Base-by-base conservation (phyloP, 2,797 vertebrate genomes). In the Mastacembelus armatus region DNA sequence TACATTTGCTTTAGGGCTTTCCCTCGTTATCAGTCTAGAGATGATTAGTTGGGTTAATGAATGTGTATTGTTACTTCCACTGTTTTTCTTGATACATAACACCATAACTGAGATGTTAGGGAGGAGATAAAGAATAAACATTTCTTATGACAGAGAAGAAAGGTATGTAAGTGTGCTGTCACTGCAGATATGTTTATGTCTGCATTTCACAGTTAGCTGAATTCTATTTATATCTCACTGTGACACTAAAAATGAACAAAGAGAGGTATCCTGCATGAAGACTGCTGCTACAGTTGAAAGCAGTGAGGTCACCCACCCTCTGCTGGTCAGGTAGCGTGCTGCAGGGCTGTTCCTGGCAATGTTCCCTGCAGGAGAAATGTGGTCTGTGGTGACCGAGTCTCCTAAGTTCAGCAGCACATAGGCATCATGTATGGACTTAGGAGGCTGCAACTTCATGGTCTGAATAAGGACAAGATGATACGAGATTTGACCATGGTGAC, bases 341-440 rank as follows among this genome's bases (percentile, higher is more conserved):
- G 97, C 97, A 24, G 96, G 71, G 83, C 97, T 99, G 85, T 91
- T 97, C 69, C 97, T 93, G 69, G 98, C 96, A n/a, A 99, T 99
- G 91, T 99, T 99, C 42, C 98, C 98, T 12, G 97, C 98, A 24
- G 98, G 98, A 52, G 98, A 99, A 78, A 99, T 99, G 89, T 99
- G 98, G 86, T 99, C 98, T 0, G 98, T 99, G 52, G 98, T 99
- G 66, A 99, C 97, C 0, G 98, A 99, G 86, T 99, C 98, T 6
- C 98, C 96, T 38, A 99, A 76, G 88, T 95, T 97, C 73, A 99
- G 90, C 7, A 99, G 94, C 48, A 98, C 97, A 4, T 94, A 94
- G 22, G 97, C 96, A 0, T 94, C 92, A 11, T 81, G 79, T 68
- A 99, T 95, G 32, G 95, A 94, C 78, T 90, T 91, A 0, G 95